Evolutionary conservation across 2,888 invertebrate species (phyloP).

Genomic region (Phengaris alcon): DNA sequence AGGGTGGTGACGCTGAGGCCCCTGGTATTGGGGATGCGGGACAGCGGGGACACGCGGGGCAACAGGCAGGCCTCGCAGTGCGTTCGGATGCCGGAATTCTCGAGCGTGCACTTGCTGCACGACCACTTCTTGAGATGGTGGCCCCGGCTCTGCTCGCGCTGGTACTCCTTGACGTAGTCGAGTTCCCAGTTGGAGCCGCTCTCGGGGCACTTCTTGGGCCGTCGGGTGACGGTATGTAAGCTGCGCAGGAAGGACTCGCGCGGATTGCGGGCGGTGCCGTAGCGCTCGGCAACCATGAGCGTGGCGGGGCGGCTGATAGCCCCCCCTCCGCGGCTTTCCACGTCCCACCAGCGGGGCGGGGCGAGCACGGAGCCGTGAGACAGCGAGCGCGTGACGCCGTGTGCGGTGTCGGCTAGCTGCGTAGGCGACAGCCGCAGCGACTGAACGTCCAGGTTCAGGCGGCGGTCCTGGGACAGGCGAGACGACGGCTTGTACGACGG

Average conservation of each 20-base stretch:
- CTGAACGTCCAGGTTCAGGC: constrained; percentile 63
- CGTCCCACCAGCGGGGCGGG: constrained; percentile 72
- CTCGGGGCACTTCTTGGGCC: constrained; percentile 68
- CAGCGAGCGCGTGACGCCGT: constrained; percentile 80
- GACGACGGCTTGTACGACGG: constrained; percentile 71
- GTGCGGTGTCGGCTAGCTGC: constrained; percentile 63
- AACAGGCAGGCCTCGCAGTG: constrained; percentile 88
- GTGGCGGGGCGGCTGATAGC: constrained; percentile 79
- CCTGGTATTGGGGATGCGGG: constrained; percentile 64
- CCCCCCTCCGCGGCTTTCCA: constrained; percentile 62
- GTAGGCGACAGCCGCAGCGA: constrained; percentile 65
- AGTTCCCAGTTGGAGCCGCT: constrained; percentile 74
- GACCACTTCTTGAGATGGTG: constrained; percentile 81
- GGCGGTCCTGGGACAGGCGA: constrained; percentile 60
- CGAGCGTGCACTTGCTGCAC: constrained; percentile 86
- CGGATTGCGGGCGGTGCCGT: constrained; percentile 58
- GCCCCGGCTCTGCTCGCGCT: constrained; percentile 65
- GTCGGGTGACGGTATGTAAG: constrained; percentile 69
- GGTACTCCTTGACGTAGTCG: constrained; percentile 72
- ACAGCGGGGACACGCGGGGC: constrained; percentile 74
- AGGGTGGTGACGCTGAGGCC: constrained; percentile 71
- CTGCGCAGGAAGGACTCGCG: constrained; percentile 69
- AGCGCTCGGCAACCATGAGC: constrained; percentile 78
- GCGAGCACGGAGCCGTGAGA: constrained; percentile 83
- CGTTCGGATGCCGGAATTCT: constrained; percentile 82